Conservation (phyloP, 2,113 vertebrate genomes). For the Progne subis region DNA sequence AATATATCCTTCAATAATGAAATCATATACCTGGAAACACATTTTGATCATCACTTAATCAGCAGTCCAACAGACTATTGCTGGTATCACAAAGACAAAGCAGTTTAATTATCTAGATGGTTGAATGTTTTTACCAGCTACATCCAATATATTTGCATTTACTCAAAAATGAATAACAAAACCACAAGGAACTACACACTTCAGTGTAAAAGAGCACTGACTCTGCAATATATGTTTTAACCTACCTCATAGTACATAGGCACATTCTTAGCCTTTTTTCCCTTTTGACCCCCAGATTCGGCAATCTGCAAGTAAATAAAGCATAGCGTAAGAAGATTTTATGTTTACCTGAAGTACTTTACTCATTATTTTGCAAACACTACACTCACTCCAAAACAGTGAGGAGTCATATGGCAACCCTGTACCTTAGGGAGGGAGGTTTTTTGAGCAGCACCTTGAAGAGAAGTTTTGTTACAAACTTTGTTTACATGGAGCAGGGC, state of each 20-base stretch:
- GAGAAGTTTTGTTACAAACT: not conserved
- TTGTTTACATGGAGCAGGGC: not conserved
- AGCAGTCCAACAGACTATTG: not conserved
- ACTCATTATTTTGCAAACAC: not conserved
- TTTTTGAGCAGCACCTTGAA: not conserved
- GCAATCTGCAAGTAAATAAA: constrained; percentile 77
- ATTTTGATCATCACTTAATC: not conserved
- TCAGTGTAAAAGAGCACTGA: not conserved
- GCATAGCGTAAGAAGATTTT: not conserved
- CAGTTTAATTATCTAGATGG: not conserved
- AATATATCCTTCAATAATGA: not conserved
- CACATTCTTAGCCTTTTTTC: constrained; percentile 69
- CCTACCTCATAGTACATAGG: constrained; percentile 85
- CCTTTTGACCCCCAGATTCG: constrained; percentile 76
- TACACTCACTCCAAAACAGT: not conserved
- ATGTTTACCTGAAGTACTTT: not conserved
- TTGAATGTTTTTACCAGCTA: not conserved
- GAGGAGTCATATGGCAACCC: not conserved
- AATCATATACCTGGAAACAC: not conserved
- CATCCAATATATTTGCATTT: not conserved
- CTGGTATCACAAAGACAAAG: not conserved
- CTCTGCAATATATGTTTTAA: not conserved
- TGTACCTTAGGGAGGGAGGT: not conserved
- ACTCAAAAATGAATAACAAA: not conserved
- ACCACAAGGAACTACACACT: not conserved